Base-by-base conservation (phyloP, 1,140 invertebrate genomes). In the Whitmania pigra region DNA sequence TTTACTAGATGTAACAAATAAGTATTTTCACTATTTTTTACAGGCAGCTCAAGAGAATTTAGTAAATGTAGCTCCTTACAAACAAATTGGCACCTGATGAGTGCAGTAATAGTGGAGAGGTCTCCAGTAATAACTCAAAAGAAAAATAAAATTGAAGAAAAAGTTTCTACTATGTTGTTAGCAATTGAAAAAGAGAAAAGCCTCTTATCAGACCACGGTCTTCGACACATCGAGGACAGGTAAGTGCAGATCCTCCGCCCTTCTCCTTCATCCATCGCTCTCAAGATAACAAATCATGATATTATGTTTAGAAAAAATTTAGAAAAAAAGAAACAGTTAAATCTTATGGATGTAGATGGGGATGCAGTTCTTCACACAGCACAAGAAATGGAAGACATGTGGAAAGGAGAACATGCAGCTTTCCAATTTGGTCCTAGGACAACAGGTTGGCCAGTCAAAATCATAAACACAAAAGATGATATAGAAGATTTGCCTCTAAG, bases 81-180 rank as follows among this genome's bases (percentile, higher is more conserved):
- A n/a, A 25, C 29, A 13, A 63, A 63, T 4, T 63, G 57, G 57
- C 57, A 63, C 29, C 57, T 63, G 15, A 63, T 63, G 57, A 63
- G 57, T 63, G 22, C 57, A 25, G 57, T 63, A 31, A 20, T 31
- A 22, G 57, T 63, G 11, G 18, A 11, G 11, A 63, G 57, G 20
- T 63, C 57, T 22, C 57, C 57, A 25, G 15, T 63, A 15, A 31
- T 63, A 13, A 63, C 57, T 63, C 7, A 2, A 13, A 31, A 63
- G 29, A 63, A 25, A 31, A 18, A n/a, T 31, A 31, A 63, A 7
- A 22, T 63, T 22, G 57, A 63, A 63, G 29, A 63, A 63, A 18
- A 63, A 0, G 7, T 63, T 63, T 63, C 57, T 7, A 13, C 11
- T 18, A n/a, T 63, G 57, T 5, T 63, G 22, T 13, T 22, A 31